A percentile compares a stretch with the other conserved stretches of the same genome.
These are phyloP conservation scores for Botrylloides violaceus DNA, from an alignment of 23 tunicate species.

Conservation along the genomic window DNA sequence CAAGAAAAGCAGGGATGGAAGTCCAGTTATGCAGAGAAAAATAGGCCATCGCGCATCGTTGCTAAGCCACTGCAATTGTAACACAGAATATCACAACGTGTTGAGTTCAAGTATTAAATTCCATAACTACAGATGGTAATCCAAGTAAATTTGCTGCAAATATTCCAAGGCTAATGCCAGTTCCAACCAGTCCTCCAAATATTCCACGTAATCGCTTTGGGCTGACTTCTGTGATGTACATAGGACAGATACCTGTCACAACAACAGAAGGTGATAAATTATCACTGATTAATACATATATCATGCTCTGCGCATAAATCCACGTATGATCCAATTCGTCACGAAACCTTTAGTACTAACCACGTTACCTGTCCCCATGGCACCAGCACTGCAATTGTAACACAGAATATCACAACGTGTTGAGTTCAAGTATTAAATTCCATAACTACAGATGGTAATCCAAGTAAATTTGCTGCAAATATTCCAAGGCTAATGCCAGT, in stretches of 20 bases:
- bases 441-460: conserved; percentile 33
- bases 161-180: conserved; percentile 29
- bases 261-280: not conserved
- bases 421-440: too few relatives aligned
- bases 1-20: conserved; percentile 23
- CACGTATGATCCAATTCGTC: too few relatives aligned
- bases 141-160: conserved; percentile 32
- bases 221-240: conserved; percentile 38
- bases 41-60: conserved; percentile 24
- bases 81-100: too few relatives aligned
- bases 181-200: conserved; percentile 30
- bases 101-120: too few relatives aligned
- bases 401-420: too few relatives aligned
- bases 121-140: conserved; percentile 28
- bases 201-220: conserved; percentile 30
- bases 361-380: not conserved
- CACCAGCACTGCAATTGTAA: not conserved
- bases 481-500: conserved; percentile 29
- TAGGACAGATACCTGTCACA: conserved; percentile 30
- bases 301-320: too few relatives aligned
- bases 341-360: too few relatives aligned
- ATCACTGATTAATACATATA: too few relatives aligned
- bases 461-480: conserved; percentile 27
- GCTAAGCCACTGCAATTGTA: conserved; percentile 16
- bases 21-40: conserved; percentile 9